A percentile compares a stretch with the other conserved stretches of the same genome.
phyloP scores from a whole-genome alignment of 2,113 vertebrate species.

The Mellivora capensis region DNA sequence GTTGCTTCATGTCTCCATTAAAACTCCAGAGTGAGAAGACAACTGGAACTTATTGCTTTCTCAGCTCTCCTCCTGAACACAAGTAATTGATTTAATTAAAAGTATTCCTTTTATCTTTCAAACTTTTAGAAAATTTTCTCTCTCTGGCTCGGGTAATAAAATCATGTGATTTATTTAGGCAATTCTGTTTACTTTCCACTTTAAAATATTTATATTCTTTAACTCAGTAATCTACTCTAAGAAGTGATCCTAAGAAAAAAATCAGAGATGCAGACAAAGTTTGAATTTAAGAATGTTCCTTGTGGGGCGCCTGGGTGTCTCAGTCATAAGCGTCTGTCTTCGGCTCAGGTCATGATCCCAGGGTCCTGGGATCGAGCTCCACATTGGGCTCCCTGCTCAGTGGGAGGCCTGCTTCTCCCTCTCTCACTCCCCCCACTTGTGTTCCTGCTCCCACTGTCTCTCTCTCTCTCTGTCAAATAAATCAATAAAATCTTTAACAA shows the following conservation, averaged over 20 bases:
- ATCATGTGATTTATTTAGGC: background rate
- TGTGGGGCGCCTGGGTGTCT: background rate
- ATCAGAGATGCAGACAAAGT: background rate
- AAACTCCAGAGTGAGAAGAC: background rate
- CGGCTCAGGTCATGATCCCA: too few species aligned
- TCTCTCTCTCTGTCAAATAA: too few species aligned
- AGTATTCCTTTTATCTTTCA: constrained; percentile 22
- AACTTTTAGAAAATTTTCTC: background rate
- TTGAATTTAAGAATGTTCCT: background rate
- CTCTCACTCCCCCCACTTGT: too few species aligned
- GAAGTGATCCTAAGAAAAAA: constrained; percentile 1
- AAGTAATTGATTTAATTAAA: constrained; percentile 16
- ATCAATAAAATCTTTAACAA: too few species aligned
- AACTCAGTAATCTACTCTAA: background rate
- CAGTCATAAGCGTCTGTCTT: too few species aligned
- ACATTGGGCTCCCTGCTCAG: too few species aligned
- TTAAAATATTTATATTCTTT: background rate
- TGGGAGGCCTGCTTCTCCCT: too few species aligned
- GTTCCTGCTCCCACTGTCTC: too few species aligned
- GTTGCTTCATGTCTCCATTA: background rate
- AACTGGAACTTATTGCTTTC: background rate
- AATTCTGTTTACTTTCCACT: background rate
- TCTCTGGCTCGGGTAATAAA: background rate
- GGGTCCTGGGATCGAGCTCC: too few species aligned
- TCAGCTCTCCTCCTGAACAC: background rate